These are phyloP conservation scores for Caloenas nicobarica DNA, from an alignment of 2,113 vertebrate genomes.

Conservation along the genomic window DNA sequence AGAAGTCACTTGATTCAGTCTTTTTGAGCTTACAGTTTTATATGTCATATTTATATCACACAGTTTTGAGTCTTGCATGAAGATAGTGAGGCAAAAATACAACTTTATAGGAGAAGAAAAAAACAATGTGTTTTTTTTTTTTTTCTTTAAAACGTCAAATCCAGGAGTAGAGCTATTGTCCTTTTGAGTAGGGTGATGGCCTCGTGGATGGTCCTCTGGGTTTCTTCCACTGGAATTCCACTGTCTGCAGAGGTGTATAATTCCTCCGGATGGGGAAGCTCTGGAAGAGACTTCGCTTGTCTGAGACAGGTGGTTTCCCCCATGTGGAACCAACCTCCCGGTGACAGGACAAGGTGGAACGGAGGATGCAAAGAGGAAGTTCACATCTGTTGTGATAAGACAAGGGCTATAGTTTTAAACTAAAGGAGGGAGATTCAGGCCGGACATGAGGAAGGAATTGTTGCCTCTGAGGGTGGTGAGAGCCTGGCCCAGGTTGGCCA, in stretches of 20 bases:
- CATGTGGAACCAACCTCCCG: not conserved
- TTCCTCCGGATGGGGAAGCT: not conserved
- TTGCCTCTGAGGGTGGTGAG: too few species aligned
- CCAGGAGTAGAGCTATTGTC: not conserved
- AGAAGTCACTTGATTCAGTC: not conserved
- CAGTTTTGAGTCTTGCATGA: not conserved
- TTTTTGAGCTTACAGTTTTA: not conserved
- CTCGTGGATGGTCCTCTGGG: rapidly evolving
- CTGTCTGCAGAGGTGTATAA: not conserved
- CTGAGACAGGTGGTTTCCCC: not conserved
- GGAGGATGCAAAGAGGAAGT: not conserved
- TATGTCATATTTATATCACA: not conserved
- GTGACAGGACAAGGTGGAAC: not conserved
- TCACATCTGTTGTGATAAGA: not conserved
- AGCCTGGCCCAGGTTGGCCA: too few species aligned
- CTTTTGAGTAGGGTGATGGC: not conserved
- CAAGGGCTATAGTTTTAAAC: too few species aligned
- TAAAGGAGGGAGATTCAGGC: too few species aligned
- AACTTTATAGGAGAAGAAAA: too few species aligned
- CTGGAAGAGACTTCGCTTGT: not conserved
- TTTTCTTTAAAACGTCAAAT: too few species aligned
- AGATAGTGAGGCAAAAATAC: not conserved
- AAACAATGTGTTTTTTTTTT: too few species aligned
- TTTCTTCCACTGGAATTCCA: not conserved
- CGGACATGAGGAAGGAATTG: too few species aligned